A percentile compares a stretch with the other conserved stretches of the same genome.
phyloP scores from a whole-genome alignment of 2,888 invertebrate species.

The Polyommatus icarus region DNA sequence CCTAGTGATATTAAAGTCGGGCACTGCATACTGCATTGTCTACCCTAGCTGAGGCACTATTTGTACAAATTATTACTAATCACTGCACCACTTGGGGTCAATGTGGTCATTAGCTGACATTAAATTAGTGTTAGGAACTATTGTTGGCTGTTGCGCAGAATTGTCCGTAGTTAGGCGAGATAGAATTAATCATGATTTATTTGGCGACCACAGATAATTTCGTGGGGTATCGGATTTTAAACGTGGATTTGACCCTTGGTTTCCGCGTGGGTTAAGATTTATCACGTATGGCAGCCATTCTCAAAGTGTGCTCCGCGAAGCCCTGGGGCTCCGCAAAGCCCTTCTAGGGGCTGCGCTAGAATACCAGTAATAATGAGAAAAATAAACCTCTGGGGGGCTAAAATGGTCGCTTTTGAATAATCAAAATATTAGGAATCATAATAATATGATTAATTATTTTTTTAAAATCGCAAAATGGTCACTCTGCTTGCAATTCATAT shows the following conservation, averaged over 20 bases:
- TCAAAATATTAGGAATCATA: no score
- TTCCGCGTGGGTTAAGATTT: neutral
- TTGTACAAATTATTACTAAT: neutral
- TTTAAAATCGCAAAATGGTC: no score
- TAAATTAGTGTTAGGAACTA: constrained; percentile 4
- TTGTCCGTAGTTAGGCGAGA: neutral
- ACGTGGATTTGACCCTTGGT: neutral
- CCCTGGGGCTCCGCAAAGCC: no score
- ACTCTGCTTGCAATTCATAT: no score
- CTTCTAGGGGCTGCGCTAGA: no score
- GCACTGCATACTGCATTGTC: no score
- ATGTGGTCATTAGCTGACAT: neutral
- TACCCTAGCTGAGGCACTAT: neutral
- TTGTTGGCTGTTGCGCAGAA: neutral
- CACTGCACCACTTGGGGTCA: neutral
- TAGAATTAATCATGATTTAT: neutral
- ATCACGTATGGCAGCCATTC: neutral
- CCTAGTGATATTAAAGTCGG: no score
- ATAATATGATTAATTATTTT: no score
- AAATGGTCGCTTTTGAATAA: no score
- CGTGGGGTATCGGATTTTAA: neutral
- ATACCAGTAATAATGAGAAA: no score
- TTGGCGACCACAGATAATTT: neutral
- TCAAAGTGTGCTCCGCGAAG: no score
- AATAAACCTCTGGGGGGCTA: no score